phyloP scores from a whole-genome alignment of 2,797 vertebrate genomes.

The Serranus cabrilla region DNA sequence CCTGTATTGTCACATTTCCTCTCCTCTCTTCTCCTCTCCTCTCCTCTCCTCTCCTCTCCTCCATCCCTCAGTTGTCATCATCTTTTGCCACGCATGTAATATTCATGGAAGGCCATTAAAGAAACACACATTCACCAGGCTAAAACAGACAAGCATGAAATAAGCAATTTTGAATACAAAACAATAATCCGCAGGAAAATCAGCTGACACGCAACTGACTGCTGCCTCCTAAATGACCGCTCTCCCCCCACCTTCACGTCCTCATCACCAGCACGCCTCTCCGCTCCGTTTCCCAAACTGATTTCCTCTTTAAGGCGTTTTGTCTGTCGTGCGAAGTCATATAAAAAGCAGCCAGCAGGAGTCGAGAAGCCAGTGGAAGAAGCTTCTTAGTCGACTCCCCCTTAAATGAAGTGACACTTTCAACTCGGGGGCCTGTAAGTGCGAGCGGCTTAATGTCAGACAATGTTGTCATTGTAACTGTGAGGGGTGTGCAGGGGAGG shows the following conservation, averaged over 20 bases:
- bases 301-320: constrained; percentile 7
- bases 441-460: constrained; percentile 72
- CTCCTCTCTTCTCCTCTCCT: constrained; percentile 46
- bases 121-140: constrained; percentile 54
- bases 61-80: constrained; percentile 34
- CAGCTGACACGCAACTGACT: constrained; percentile 10
- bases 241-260: not conserved
- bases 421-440: constrained; percentile 45
- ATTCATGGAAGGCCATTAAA: constrained; percentile 78
- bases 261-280: not conserved
- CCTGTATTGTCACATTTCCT: not conserved
- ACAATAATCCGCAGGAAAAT: constrained; percentile 53
- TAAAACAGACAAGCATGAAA: constrained; percentile 66
- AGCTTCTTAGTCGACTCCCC: constrained; percentile 49
- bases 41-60: constrained; percentile 29
- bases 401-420: constrained; percentile 70
- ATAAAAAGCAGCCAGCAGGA: constrained; percentile 26
- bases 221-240: constrained; percentile 30
- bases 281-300: not conserved
- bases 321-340: not conserved
- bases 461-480: constrained; percentile 49
- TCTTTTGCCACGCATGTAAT: constrained; percentile 70
- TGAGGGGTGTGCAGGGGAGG: constrained; percentile 34
- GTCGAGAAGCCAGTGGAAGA: constrained; percentile 25
- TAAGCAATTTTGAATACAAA: constrained; percentile 62